Evolutionary conservation across 2,113 vertebrate species (phyloP).

Genomic region (Xyliphius kryptos): DNA sequence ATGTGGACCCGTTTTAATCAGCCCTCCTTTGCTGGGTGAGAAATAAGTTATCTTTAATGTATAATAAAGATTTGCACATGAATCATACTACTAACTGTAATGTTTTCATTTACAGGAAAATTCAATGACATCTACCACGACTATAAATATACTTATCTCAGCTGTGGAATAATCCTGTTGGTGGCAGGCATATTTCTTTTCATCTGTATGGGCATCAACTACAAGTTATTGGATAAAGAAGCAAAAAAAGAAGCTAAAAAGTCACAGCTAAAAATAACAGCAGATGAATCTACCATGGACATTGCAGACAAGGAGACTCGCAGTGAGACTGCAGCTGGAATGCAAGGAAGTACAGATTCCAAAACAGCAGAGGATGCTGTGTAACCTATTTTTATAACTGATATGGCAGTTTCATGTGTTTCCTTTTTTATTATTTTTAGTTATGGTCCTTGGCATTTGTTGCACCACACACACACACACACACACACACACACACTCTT

Average conservation of each 20-base stretch:
- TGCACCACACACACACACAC: no score
- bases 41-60: no score
- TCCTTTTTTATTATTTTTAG: no score
- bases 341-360: constrained; percentile 55
- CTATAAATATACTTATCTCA: constrained; percentile 91
- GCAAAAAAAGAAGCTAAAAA: constrained; percentile 69
- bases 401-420: no score
- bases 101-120: constrained; percentile 65
- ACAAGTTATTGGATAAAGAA: constrained; percentile 78
- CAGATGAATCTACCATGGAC: constrained; percentile 64
- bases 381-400: constrained; percentile 55
- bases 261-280: constrained; percentile 59
- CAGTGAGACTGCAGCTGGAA: constrained; percentile 46
- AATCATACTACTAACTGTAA: background rate
- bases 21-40: constrained; percentile 88
- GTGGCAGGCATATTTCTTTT: constrained; percentile 81
- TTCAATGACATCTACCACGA: constrained; percentile 84
- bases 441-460: no score
- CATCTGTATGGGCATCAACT: constrained; percentile 89
- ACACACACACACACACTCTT: no score
- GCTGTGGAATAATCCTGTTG: constrained; percentile 79
- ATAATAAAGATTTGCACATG: no score
- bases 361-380: constrained; percentile 73
- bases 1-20: constrained; percentile 87
- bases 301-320: constrained; percentile 57